These are phyloP conservation scores for Linyphia triangularis DNA, from an alignment of 2,888 invertebrate genomes.

Conservation along the genomic window DNA sequence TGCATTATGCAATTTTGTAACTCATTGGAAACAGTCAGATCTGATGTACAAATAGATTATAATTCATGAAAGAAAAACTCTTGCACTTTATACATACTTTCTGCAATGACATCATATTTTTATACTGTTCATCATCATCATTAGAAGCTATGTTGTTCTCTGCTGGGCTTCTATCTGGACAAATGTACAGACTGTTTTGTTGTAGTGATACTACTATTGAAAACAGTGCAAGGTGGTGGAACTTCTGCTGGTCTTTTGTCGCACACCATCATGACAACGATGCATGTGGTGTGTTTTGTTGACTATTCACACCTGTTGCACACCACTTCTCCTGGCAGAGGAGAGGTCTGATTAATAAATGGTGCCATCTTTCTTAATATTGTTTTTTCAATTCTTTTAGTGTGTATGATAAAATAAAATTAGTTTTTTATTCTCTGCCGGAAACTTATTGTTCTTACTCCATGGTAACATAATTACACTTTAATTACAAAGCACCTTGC, in stretches of 20 bases:
- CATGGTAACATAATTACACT: no score
- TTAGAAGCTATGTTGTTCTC: slow-evolving; percentile 75
- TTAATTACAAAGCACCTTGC: background rate
- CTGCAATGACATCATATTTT: slow-evolving; percentile 75
- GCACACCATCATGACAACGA: slow-evolving; percentile 62
- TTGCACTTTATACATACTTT: slow-evolving; percentile 74
- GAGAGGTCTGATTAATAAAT: slow-evolving; percentile 72
- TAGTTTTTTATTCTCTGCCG: slow-evolving; percentile 75
- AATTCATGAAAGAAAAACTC: slow-evolving; percentile 68
- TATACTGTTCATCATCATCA: slow-evolving; percentile 75
- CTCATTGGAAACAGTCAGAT: slow-evolving; percentile 73
- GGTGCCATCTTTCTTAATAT: slow-evolving; percentile 75
- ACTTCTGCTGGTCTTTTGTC: slow-evolving; percentile 71
- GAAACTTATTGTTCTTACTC: slow-evolving; percentile 38
- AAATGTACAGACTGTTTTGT: slow-evolving; percentile 75
- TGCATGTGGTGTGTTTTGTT: slow-evolving; percentile 69
- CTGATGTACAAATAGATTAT: slow-evolving; percentile 74
- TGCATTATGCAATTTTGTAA: slow-evolving; percentile 45
- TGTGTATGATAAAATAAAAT: slow-evolving; percentile 75
- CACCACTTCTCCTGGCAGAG: slow-evolving; percentile 70
- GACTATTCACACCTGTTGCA: slow-evolving; percentile 74
- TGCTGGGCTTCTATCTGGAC: slow-evolving; percentile 74
- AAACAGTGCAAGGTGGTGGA: slow-evolving; percentile 74
- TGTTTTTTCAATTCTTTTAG: slow-evolving; percentile 73
- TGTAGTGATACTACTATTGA: slow-evolving; percentile 73